A percentile compares a stretch with the other conserved stretches of the same genome.
phyloP scores from a whole-genome alignment of 2,113 vertebrate genomes.

The Leptobrachium ailaonicum region DNA sequence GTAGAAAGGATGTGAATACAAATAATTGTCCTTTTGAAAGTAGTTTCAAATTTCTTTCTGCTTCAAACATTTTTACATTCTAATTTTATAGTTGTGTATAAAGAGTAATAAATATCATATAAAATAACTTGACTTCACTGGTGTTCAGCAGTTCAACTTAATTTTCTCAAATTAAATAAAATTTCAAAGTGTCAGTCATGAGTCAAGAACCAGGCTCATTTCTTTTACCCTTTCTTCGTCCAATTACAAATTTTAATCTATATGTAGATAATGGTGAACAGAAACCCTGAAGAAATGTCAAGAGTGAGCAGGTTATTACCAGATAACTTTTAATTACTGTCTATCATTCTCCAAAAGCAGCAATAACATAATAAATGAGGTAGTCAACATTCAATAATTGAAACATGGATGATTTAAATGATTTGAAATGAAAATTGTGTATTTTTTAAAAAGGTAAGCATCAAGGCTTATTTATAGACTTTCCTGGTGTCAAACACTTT shows the following conservation, averaged over 20 bases:
- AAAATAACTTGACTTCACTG: conserved; percentile 73
- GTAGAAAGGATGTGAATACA: background rate
- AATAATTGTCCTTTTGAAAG: conserved; percentile 6
- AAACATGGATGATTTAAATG: conserved; percentile 49
- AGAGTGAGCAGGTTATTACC: conserved; percentile 89
- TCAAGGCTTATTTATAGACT: background rate
- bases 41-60: background rate
- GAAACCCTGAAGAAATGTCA: conserved; percentile 94
- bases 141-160: conserved; percentile 79
- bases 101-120: conserved; percentile 59
- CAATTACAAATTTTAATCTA: conserved; percentile 98
- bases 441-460: conserved; percentile 4
- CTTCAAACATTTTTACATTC: background rate
- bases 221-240: conserved; percentile 85
- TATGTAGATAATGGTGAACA: conserved; percentile 95
- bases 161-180: conserved; percentile 89
- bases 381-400: conserved; percentile 50
- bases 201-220: conserved; percentile 77
- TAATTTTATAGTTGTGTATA: background rate
- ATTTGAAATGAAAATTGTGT: conserved; percentile 18
- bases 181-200: conserved; percentile 86
- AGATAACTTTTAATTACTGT: conserved; percentile 98
- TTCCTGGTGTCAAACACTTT: background rate
- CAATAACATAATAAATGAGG: conserved; percentile 69
- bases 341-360: conserved; percentile 79